Percentiles rank a stretch among this genome's conserved stretches.
Evolutionary conservation across 2,797 vertebrate species (phyloP).

Genomic region (Echeneis naucrates): DNA sequence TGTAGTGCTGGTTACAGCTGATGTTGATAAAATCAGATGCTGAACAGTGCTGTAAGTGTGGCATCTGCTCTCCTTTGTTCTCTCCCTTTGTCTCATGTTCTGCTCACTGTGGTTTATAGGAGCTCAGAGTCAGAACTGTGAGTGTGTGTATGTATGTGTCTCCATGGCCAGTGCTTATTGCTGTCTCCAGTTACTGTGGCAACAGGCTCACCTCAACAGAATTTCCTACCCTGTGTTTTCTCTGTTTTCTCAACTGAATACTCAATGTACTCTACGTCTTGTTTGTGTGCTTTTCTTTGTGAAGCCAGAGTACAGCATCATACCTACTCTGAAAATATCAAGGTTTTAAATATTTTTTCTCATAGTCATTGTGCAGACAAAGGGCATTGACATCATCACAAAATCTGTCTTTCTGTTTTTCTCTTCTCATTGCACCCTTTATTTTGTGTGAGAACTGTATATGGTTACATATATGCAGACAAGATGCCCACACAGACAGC

Average conservation of each 20-base stretch:
- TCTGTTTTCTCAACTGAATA: constrained; percentile 33
- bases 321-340: constrained; percentile 2
- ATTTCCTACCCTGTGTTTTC: constrained; percentile 39
- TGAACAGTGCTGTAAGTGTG: constrained; percentile 12
- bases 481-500: not conserved
- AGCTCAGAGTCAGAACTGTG: constrained; percentile 39
- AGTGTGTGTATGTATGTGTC: constrained; percentile 30
- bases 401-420: not conserved
- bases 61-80: constrained; percentile 63
- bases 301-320: constrained; percentile 5
- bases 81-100: constrained; percentile 35
- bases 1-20: constrained; percentile 5
- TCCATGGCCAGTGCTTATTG: constrained; percentile 45
- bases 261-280: constrained; percentile 4
- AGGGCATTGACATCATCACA: not conserved
- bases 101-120: constrained; percentile 44
- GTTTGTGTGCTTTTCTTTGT: constrained; percentile 12
- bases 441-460: not conserved
- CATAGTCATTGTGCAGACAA: constrained; percentile 6
- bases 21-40: constrained; percentile 14
- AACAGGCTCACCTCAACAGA: constrained; percentile 70
- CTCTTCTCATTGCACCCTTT: not conserved
- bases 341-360: constrained; percentile 37
- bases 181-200: constrained; percentile 74
- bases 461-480: not conserved